phyloP scores from a whole-genome alignment of 2,797 vertebrate genomes.

The Knipowitschia caucasica region DNA sequence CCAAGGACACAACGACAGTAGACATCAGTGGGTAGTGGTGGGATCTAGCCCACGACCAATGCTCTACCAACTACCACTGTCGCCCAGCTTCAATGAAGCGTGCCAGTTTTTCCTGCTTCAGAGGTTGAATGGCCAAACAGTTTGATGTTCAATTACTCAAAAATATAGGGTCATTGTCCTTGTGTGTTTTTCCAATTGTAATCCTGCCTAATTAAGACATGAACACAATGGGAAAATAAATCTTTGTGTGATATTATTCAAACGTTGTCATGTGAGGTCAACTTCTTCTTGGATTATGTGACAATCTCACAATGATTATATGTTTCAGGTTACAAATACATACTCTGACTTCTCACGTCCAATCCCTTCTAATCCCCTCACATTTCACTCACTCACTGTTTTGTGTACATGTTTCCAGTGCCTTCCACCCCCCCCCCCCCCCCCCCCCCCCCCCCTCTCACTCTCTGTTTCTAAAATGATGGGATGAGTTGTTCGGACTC shows the following conservation, averaged over 20 bases:
- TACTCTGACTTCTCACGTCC: constrained; percentile 10
- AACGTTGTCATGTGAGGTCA: constrained; percentile 40
- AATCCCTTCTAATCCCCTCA: constrained; percentile 15
- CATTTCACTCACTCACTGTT: constrained; percentile 10
- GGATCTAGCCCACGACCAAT: too few species aligned
- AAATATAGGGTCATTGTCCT: too few species aligned
- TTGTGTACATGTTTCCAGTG: background rate
- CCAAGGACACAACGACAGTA: too few species aligned
- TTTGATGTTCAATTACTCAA: too few species aligned
- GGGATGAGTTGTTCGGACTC: constrained; percentile 28
- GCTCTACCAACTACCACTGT: too few species aligned
- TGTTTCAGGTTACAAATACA: constrained; percentile 11
- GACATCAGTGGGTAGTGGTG: too few species aligned
- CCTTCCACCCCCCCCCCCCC: background rate
- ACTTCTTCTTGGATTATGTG: constrained; percentile 50
- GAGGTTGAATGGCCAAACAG: too few species aligned
- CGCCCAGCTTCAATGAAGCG: too few species aligned
- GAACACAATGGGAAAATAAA: too few species aligned
- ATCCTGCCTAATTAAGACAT: too few species aligned
- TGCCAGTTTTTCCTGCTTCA: too few species aligned
- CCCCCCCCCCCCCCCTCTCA: background rate
- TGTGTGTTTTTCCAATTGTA: background rate
- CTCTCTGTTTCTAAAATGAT: constrained; percentile 4
- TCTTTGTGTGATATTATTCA: constrained; percentile 19
- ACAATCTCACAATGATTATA: constrained; percentile 37